Evolutionary conservation across 2,113 vertebrate genomes (phyloP).

Genomic region (Puma concolor): DNA sequence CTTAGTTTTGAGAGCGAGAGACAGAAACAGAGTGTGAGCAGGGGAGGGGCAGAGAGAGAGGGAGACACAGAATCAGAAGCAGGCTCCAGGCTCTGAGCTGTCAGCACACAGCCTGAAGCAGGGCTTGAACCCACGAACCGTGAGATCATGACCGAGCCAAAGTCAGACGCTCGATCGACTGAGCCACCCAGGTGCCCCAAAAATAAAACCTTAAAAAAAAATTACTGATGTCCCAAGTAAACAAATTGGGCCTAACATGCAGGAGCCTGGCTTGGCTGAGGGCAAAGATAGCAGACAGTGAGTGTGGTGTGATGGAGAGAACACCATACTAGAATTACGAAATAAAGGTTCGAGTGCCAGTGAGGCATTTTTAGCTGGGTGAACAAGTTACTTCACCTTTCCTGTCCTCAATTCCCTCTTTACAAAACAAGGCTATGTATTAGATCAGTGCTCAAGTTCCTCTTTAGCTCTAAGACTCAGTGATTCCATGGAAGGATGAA

Average conservation of each 20-base stretch:
- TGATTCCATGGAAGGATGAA: not conserved
- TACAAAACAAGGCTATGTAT: not conserved
- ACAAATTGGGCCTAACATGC: not conserved
- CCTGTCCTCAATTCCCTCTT: not conserved
- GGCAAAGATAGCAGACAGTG: not conserved
- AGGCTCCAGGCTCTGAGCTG: no score
- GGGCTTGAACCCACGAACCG: no score
- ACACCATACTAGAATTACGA: not conserved
- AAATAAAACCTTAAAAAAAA: not conserved
- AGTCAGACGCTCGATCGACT: no score
- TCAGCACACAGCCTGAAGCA: no score
- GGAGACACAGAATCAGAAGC: no score
- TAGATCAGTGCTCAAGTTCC: not conserved
- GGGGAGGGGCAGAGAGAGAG: no score
- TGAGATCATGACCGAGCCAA: no score
- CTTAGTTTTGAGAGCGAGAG: no score
- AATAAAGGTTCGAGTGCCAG: not conserved
- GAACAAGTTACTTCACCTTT: not conserved
- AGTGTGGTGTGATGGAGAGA: not conserved
- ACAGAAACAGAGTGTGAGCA: no score
- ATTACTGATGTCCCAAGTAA: not conserved
- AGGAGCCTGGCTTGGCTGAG: not conserved
- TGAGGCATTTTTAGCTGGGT: not conserved
- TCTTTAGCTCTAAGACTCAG: not conserved
- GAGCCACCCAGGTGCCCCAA: not conserved